Evolutionary conservation across 2,113 vertebrate species (phyloP).

Genomic region (Macaca mulatta): DNA sequence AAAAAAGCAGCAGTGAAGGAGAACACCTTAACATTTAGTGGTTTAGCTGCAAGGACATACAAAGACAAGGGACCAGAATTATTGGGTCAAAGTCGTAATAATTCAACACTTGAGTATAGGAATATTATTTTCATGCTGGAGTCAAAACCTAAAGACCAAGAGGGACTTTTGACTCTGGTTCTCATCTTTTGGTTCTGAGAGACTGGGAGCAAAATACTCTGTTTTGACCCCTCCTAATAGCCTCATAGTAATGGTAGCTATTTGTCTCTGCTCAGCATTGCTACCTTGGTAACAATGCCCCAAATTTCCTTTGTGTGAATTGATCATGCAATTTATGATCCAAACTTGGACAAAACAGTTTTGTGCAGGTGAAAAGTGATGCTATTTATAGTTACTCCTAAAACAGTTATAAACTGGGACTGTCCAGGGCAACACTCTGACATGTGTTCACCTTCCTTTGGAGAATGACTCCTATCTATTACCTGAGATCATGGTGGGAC

Average conservation of each 20-base stretch:
- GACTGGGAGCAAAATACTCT: neutral
- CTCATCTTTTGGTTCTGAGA: neutral
- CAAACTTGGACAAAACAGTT: neutral
- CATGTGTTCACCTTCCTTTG: neutral
- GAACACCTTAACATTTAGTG: slow-evolving; percentile 10
- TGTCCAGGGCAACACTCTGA: neutral
- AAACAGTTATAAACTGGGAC: neutral
- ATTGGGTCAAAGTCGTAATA: neutral
- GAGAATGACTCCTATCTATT: neutral
- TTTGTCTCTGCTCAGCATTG: neutral
- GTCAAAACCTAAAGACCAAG: neutral
- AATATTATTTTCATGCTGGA: neutral
- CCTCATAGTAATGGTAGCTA: neutral
- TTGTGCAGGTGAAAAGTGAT: neutral
- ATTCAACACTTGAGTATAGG: neutral
- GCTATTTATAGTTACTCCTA: neutral
- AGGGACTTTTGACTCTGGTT: slow-evolving; percentile 3
- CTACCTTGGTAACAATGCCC: neutral
- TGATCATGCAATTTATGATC: neutral
- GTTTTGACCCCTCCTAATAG: neutral
- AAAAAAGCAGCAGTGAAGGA: slow-evolving; percentile 13
- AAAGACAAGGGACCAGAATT: slow-evolving; percentile 20
- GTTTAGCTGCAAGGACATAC: slow-evolving; percentile 22
- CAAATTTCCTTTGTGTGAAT: neutral
- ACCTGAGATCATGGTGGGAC: too few species aligned